Evolutionary conservation across 2,113 vertebrate species (phyloP).

Genomic region (Stegostoma tigrinum): DNA sequence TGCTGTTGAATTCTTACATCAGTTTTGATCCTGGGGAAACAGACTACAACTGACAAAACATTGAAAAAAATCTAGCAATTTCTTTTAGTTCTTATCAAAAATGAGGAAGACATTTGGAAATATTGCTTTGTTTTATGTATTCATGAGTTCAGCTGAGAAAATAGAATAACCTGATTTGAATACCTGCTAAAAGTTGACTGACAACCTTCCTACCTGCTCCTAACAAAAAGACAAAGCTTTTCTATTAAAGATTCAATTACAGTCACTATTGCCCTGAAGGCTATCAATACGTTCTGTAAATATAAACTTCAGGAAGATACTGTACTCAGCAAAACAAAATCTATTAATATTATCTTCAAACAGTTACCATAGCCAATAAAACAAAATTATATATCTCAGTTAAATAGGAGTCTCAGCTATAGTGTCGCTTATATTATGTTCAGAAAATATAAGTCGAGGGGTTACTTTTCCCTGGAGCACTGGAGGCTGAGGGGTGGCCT

Average conservation of each 20-base stretch:
- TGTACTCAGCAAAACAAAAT: not conserved
- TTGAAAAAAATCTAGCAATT: not conserved
- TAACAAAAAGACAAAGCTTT: not conserved
- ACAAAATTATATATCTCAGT: not conserved
- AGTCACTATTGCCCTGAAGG: slow-evolving; percentile 14
- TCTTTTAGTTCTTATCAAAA: not conserved
- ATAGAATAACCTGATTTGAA: not conserved
- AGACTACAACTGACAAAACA: not conserved
- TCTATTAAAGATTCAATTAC: not conserved
- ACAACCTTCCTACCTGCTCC: not conserved
- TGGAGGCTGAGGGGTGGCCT: too few species aligned
- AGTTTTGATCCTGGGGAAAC: not conserved
- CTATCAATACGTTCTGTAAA: not conserved
- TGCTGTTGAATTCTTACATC: not conserved
- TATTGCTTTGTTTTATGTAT: not conserved
- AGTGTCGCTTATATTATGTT: not conserved
- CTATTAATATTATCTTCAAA: slow-evolving; percentile 19
- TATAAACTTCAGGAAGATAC: not conserved
- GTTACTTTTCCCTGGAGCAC: too few species aligned
- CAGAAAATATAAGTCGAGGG: not conserved
- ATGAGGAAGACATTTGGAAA: not conserved
- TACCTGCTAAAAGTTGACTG: slow-evolving; percentile 7
- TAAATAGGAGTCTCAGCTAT: not conserved
- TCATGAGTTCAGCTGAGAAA: not conserved
- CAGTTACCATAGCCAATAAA: not conserved